Conservation (phyloP, 2,888 invertebrate species). For the Leptopilina myrica region DNA sequence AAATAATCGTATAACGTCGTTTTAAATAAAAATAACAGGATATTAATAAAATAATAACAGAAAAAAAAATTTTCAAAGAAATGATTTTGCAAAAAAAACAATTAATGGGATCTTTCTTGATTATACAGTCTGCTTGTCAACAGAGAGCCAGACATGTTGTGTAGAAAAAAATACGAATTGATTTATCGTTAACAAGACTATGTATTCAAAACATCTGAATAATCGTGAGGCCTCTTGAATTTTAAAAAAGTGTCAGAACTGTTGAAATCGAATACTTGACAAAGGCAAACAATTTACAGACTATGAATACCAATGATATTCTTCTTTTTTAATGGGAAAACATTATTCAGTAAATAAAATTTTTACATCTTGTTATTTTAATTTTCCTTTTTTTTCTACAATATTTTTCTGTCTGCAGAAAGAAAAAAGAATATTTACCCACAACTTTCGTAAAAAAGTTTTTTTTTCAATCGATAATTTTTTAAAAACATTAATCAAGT, state of each 20-base stretch:
- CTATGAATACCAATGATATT: neutral
- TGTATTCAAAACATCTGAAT: conserved; percentile 63
- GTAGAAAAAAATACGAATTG: conserved; percentile 12
- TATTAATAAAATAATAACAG: neutral
- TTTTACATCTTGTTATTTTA: neutral
- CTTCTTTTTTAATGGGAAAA: conserved; percentile 2
- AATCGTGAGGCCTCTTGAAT: conserved; percentile 69
- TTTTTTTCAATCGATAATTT: too few species aligned
- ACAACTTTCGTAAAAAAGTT: too few species aligned
- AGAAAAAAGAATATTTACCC: too few species aligned
- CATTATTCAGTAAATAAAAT: conserved; percentile 2
- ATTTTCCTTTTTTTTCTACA: too few species aligned
- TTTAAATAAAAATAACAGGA: neutral
- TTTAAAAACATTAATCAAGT: too few species aligned
- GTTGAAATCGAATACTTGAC: neutral
- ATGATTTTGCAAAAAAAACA: neutral
- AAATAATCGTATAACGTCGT: too few species aligned
- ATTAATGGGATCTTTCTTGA: neutral
- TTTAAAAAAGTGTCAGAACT: conserved; percentile 60
- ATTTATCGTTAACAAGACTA: conserved; percentile 14
- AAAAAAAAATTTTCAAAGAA: neutral
- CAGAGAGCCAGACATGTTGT: neutral
- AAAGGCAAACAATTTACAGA: neutral
- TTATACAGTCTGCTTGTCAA: conserved; percentile 9
- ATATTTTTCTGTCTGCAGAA: too few species aligned